A percentile compares a stretch with the other conserved stretches of the same genome.
Evolutionary conservation across 1,140 invertebrate genomes (phyloP).

Genomic region (Heliothis virescens): DNA sequence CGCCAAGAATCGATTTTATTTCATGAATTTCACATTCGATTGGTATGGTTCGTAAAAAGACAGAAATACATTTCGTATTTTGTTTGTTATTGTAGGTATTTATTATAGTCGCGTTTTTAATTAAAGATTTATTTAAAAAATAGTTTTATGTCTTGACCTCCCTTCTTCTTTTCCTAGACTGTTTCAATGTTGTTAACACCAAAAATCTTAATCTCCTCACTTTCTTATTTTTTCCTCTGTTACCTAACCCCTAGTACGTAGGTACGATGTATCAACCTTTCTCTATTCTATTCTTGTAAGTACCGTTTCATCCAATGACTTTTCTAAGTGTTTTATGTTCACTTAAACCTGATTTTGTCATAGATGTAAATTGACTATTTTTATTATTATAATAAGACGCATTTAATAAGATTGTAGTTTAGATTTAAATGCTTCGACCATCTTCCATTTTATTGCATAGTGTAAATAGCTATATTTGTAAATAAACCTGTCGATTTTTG

Average conservation of each 20-base stretch:
- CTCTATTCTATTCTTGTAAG: background rate
- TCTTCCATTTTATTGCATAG: conserved; percentile 52
- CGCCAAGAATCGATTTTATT: conserved; percentile 20
- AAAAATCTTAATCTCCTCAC: conserved; percentile 6
- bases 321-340: conserved; percentile 8
- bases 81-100: conserved; percentile 5
- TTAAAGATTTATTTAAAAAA: background rate
- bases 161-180: conserved; percentile 4
- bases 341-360: conserved; percentile 27
- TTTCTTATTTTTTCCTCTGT: background rate
- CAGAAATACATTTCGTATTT: conserved; percentile 6
- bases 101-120: background rate
- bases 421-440: conserved; percentile 40
- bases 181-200: conserved; percentile 11
- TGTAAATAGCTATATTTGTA: conserved; percentile 58
- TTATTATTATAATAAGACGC: conserved; percentile 22
- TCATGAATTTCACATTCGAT: background rate
- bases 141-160: background rate
- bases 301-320: conserved; percentile 1
- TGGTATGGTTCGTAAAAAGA: background rate
- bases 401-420: conserved; percentile 44
- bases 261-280: background rate
- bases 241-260: background rate
- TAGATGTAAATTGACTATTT: conserved; percentile 32
- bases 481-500: conserved; percentile 52